Percentiles rank a stretch among this genome's conserved stretches.
phyloP scores from a whole-genome alignment of 2,888 invertebrate species.

The Pyrocoelia pectoralis region DNA sequence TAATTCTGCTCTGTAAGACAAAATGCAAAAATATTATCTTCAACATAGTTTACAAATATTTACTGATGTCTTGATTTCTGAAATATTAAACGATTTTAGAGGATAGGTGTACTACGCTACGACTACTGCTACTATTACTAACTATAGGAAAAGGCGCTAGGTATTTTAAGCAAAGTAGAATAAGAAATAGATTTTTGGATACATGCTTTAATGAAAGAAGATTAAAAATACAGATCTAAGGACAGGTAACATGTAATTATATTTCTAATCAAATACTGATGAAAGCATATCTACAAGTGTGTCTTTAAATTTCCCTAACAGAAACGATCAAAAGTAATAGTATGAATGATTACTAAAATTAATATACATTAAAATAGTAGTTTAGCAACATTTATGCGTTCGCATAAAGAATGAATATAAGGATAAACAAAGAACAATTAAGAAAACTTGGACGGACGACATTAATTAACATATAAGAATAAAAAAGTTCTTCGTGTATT shows the following conservation, averaged over 20 bases:
- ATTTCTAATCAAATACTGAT: conserved; percentile 12
- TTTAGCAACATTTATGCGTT: not conserved
- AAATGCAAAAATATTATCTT: too few relatives aligned
- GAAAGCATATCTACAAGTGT: conserved; percentile 1
- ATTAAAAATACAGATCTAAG: conserved; percentile 9
- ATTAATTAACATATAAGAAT: conserved; percentile 13
- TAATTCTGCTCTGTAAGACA: too few relatives aligned
- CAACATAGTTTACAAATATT: too few relatives aligned
- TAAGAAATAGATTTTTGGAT: not conserved
- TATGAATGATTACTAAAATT: not conserved
- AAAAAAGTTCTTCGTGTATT: conserved; percentile 23
- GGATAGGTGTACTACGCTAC: too few relatives aligned
- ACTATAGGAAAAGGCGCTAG: not conserved
- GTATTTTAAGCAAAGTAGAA: not conserved
- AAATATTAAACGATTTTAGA: too few relatives aligned
- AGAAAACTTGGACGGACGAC: conserved; percentile 12
- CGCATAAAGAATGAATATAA: not conserved
- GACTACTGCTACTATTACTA: not conserved
- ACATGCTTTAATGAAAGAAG: conserved; percentile 13
- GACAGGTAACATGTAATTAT: conserved; percentile 14
- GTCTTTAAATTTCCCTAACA: not conserved
- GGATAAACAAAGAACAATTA: conserved; percentile 8
- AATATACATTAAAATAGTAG: conserved; percentile 6
- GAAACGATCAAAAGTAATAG: conserved; percentile 3
- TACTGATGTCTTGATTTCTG: too few relatives aligned